Conservation (phyloP, 1,140 invertebrate genomes). For the Arctopsyche grandis region DNA sequence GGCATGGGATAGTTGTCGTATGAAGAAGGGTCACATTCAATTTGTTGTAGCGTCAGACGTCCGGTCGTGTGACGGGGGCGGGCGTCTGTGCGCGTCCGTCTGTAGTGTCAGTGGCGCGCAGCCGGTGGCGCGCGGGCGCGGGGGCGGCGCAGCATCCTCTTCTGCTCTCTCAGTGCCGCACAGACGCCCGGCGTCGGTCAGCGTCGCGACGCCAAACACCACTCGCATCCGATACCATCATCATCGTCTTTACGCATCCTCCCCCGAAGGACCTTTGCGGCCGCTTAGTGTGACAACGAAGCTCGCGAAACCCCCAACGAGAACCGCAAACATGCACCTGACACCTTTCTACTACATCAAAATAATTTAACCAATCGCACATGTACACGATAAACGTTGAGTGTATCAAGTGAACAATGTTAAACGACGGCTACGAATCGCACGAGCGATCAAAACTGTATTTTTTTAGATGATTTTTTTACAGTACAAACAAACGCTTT, state of each 20-base stretch:
- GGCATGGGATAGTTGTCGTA: constrained; percentile 2
- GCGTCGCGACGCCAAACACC: constrained; percentile 50
- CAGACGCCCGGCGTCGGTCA: constrained; percentile 48
- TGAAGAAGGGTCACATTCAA: constrained; percentile 24
- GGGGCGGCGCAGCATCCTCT: constrained; percentile 45
- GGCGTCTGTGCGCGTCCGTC: not conserved
- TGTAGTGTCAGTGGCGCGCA: not conserved
- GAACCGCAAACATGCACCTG: not conserved
- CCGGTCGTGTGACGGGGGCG: not conserved
- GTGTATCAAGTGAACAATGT: not conserved
- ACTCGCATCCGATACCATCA: constrained; percentile 40
- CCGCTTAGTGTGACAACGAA: not conserved
- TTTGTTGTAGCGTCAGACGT: constrained; percentile 15
- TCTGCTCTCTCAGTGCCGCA: constrained; percentile 59
- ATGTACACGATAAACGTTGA: not conserved
- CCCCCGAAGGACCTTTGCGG: not conserved
- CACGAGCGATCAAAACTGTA: not conserved
- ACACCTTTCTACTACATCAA: not conserved
- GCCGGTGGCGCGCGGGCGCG: constrained; percentile 51
- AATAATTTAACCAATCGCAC: constrained; percentile 13
- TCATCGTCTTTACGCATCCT: constrained; percentile 34
- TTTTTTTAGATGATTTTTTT: constrained; percentile 27
- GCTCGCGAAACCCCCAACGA: too few species aligned
- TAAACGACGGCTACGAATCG: not conserved
- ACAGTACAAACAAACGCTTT: constrained; percentile 8